These are phyloP conservation scores for Manis crassicaudata DNA, from an alignment of 2,797 vertebrate species.

Conservation along the genomic window DNA sequence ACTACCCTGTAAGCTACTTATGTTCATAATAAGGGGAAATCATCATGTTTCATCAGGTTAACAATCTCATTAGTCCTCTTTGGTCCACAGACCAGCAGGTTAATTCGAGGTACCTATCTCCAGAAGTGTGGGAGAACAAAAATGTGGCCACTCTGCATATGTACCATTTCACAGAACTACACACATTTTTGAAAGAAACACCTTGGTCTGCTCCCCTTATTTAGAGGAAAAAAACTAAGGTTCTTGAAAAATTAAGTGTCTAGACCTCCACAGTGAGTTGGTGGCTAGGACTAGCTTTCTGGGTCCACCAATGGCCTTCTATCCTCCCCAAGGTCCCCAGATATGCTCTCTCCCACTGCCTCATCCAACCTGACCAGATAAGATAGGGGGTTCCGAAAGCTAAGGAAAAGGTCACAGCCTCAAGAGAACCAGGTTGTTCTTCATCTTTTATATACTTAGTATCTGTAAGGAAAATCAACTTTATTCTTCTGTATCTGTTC, in stretches of 20 bases:
- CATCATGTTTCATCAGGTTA: background rate
- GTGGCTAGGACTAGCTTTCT: background rate
- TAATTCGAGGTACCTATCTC: background rate
- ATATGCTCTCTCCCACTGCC: background rate
- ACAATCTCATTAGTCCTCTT: background rate
- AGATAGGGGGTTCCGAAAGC: background rate
- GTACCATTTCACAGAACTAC: background rate
- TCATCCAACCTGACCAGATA: background rate
- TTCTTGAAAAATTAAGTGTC: background rate
- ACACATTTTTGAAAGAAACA: background rate
- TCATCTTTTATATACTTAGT: background rate
- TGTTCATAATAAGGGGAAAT: background rate
- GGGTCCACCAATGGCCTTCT: background rate
- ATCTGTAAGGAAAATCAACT: background rate
- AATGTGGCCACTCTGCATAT: background rate
- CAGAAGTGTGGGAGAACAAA: background rate
- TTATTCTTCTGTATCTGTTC: background rate
- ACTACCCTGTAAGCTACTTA: background rate
- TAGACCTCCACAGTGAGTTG: background rate
- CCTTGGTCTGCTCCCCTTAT: background rate
- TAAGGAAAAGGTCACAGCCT: background rate
- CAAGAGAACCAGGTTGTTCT: background rate
- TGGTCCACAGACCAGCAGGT: background rate
- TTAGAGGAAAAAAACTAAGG: background rate
- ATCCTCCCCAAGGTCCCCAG: background rate